Evolutionary conservation across 2,113 vertebrate genomes (phyloP).

Genomic region (Dicaeum eximium): DNA sequence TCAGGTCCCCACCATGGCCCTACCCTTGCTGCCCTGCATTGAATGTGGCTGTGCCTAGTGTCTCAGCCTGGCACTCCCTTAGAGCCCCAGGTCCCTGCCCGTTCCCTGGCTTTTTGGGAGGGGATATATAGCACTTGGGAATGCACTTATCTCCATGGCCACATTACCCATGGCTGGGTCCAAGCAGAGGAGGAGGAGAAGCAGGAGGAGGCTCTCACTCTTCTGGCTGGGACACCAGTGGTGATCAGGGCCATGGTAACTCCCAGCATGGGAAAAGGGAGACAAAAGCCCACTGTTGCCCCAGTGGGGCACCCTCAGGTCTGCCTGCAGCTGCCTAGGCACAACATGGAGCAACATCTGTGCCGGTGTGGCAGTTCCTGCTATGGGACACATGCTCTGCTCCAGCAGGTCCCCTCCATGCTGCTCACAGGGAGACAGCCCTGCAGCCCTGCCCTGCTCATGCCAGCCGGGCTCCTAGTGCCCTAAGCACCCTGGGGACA

Average conservation of each 20-base stretch:
- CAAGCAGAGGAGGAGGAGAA: background rate
- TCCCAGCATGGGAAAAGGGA: background rate
- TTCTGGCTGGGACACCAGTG: background rate
- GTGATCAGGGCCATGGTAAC: background rate
- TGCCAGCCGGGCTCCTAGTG: background rate
- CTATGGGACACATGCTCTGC: background rate
- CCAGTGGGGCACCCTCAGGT: background rate
- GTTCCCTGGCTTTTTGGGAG: background rate
- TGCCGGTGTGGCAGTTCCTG: background rate
- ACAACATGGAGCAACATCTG: background rate
- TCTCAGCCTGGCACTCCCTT: background rate
- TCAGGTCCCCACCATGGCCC: background rate
- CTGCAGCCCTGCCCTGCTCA: background rate
- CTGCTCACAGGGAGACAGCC: background rate
- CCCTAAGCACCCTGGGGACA: background rate
- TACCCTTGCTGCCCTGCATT: background rate
- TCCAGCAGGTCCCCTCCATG: background rate
- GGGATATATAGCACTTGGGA: background rate
- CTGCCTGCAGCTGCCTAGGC: background rate
- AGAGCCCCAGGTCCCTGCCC: fast-evolving
- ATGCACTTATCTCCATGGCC: fast-evolving
- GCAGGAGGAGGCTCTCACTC: background rate
- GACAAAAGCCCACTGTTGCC: background rate
- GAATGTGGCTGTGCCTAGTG: background rate
- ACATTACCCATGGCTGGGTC: background rate